phyloP scores from a whole-genome alignment of 2,888 invertebrate genomes.

The Copidosoma aretas region DNA sequence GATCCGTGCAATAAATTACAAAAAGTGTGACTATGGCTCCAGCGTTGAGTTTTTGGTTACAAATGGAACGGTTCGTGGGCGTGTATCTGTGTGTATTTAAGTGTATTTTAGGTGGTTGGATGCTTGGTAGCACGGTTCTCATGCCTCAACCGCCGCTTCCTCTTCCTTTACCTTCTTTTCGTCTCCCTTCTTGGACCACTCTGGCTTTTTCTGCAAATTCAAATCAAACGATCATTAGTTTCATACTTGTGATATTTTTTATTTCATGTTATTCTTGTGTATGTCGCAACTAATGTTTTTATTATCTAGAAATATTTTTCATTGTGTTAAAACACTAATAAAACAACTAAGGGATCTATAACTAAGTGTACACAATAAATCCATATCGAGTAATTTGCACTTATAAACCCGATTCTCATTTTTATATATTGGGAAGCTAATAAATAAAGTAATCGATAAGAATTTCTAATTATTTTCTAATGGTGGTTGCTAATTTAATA shows the following conservation, averaged over 20 bases:
- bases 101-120: constrained; percentile 38
- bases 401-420: too few relatives aligned
- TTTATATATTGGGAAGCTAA: too few relatives aligned
- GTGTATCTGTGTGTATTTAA: constrained; percentile 1
- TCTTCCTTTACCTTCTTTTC: constrained; percentile 87
- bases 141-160: constrained; percentile 84
- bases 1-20: constrained; percentile 27
- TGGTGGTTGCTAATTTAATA: too few relatives aligned
- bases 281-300: not conserved
- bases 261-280: not conserved
- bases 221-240: constrained; percentile 17
- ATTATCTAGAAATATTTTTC: not conserved
- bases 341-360: not conserved
- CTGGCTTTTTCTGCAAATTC: constrained; percentile 85
- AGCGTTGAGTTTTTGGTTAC: constrained; percentile 29
- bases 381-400: too few relatives aligned
- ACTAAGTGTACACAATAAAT: too few relatives aligned
- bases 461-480: too few relatives aligned
- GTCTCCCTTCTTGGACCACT: constrained; percentile 93
- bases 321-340: not conserved
- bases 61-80: constrained; percentile 23
- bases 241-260: not conserved
- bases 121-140: constrained; percentile 61
- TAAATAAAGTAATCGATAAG: too few relatives aligned
- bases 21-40: constrained; percentile 34